phyloP scores from a whole-genome alignment of 2,113 vertebrate genomes.

The Terrapene triunguis region DNA sequence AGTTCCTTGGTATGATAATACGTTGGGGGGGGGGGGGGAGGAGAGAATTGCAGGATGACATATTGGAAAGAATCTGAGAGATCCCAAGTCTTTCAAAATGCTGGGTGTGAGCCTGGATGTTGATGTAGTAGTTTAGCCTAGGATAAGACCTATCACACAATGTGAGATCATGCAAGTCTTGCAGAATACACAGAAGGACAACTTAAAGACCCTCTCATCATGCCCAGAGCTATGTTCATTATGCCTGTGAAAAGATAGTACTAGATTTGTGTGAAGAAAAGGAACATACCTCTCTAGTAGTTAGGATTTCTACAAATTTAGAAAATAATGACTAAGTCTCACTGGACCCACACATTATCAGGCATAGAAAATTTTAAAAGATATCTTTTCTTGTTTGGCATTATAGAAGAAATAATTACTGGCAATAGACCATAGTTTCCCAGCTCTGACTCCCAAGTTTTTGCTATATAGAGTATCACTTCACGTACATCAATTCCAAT shows the following conservation, averaged over 20 bases:
- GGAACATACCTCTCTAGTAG: neutral
- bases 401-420: neutral
- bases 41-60: neutral
- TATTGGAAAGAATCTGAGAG: neutral
- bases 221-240: neutral
- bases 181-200: neutral
- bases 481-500: neutral
- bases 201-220: neutral
- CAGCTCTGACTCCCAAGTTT: neutral
- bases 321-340: neutral
- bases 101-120: neutral
- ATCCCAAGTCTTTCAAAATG: fast-evolving
- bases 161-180: neutral
- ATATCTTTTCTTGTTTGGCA: neutral
- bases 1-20: neutral
- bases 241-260: neutral
- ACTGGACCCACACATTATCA: fast-evolving
- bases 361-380: neutral
- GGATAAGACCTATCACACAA: neutral
- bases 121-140: neutral
- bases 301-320: neutral
- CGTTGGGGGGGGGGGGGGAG: neutral
- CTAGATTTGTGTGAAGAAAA: neutral
- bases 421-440: fast-evolving
- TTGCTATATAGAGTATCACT: neutral